Conservation (phyloP, 2,797 vertebrate genomes). For the Sebastes baramenuke region DNA sequence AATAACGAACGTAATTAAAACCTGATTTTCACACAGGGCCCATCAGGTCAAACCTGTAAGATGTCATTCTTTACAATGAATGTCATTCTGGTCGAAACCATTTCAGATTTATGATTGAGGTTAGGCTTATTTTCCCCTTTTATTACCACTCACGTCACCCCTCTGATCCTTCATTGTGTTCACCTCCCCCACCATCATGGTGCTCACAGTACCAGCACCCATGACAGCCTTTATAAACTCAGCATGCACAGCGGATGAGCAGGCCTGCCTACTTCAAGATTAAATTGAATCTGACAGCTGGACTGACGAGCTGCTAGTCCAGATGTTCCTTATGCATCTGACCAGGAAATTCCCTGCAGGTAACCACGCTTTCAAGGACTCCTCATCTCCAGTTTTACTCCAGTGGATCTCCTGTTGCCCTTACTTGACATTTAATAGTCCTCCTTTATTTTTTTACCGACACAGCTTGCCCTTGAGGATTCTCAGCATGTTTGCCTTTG, state of each 20-base stretch:
- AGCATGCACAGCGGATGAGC: constrained; percentile 40
- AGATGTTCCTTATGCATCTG: constrained; percentile 56
- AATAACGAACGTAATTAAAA: not conserved
- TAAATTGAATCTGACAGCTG: constrained; percentile 66
- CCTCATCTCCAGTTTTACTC: not conserved
- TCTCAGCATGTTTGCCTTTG: constrained; percentile 5
- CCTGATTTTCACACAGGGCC: not conserved
- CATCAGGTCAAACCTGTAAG: not conserved
- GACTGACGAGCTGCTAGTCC: constrained; percentile 57
- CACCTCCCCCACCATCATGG: constrained; percentile 10
- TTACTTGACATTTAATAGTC: constrained; percentile 8
- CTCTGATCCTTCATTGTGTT: constrained; percentile 7
- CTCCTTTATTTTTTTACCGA: constrained; percentile 1
- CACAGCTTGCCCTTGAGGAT: not conserved
- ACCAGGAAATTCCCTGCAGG: constrained; percentile 55
- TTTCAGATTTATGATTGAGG: not conserved
- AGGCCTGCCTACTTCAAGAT: constrained; percentile 45
- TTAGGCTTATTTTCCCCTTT: not conserved
- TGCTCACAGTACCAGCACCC: not conserved
- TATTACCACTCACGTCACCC: not conserved
- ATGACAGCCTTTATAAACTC: constrained; percentile 29
- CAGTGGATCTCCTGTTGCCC: constrained; percentile 13
- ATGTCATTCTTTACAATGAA: not conserved
- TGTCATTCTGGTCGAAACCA: not conserved
- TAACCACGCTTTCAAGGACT: constrained; percentile 59